Evolutionary conservation across 2,888 invertebrate genomes (phyloP), one percentile per base, ranked within the genome.

Genomic region (Trissolcus brochymenae): DNA sequence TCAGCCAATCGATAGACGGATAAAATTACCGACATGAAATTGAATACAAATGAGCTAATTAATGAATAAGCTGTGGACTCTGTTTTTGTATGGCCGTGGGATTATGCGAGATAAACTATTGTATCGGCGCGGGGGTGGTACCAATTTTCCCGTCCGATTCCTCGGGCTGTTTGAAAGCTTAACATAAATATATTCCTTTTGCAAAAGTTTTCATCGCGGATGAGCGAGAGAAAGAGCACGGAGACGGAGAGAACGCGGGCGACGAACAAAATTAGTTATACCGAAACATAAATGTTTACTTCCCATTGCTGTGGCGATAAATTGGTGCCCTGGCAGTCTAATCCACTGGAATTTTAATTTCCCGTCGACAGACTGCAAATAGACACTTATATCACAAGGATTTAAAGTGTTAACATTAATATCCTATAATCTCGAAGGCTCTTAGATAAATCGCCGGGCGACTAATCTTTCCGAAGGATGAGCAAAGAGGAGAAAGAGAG

Each of bases 321-420:
- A 72, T 72, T 71, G 57, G 53, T 6, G 17, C 54, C 40, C 54
- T 29, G 14, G 9, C 35, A 29, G 21, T 19, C n/a, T 66, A 60
- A 60, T 54, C 50, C 50, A 55, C 41, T 59, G 55, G n/a, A 67
- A 55, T 61, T 74, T 60, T 67, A 55, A 74, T 74, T 68, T 62
- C 62, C n/a, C 73, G 73, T 56, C 74, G 67, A 51, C 74, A 54
- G 57, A 35, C 46, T 50, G 67, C 53, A 74, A 74, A 74, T 64
- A 68, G 67, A 74, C 64, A 75, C 68, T 68, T 68, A 64, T 68
- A 75, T 64, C 51, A 57, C 53, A 21, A n/a, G 59, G 61, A 74
- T 66, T 67, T 68, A 50, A 59, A 57, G 59, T 50, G 68, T 75
- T 64, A 64, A 64, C 68, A 68, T 75, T 75, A 62, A 75, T 68